Conservation (phyloP, 2,797 vertebrate genomes). For the Gymnoscopelus braueri region DNA sequence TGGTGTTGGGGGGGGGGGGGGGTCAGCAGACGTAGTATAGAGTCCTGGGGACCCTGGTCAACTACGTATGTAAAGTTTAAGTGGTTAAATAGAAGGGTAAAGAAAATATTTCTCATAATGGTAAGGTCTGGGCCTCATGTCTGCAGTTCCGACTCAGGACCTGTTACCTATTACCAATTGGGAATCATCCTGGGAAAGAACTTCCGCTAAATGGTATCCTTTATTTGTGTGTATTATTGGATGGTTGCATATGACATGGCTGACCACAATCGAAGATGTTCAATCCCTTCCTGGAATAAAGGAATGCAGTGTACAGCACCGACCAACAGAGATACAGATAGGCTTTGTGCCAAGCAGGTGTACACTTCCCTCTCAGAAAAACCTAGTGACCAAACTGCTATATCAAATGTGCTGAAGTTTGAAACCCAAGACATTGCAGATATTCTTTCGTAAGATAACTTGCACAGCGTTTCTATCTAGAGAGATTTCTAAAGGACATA, state of each 20-base stretch:
- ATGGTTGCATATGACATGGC: neutral
- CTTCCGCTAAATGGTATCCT: no score
- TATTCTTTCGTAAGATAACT: constrained; percentile 8
- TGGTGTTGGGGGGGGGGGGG: no score
- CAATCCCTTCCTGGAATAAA: neutral
- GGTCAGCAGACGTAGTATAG: no score
- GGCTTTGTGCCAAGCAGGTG: constrained; percentile 10
- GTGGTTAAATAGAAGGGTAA: no score
- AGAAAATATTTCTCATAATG: no score
- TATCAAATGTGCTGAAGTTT: constrained; percentile 15
- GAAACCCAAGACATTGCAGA: constrained; percentile 13
- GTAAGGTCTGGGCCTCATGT: no score
- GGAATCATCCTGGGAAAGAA: no score
- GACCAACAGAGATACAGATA: neutral
- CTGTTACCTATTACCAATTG: no score
- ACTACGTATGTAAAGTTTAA: no score
- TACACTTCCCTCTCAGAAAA: constrained; percentile 26
- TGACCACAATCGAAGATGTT: neutral
- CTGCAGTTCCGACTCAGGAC: no score
- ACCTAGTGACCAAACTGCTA: neutral
- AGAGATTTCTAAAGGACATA: neutral
- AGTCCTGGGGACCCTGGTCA: no score
- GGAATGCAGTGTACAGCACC: neutral
- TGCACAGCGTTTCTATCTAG: neutral
- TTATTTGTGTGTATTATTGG: no score